Evolutionary conservation across 1,140 invertebrate species (phyloP).

Genomic region (Papilio aristodemus): DNA sequence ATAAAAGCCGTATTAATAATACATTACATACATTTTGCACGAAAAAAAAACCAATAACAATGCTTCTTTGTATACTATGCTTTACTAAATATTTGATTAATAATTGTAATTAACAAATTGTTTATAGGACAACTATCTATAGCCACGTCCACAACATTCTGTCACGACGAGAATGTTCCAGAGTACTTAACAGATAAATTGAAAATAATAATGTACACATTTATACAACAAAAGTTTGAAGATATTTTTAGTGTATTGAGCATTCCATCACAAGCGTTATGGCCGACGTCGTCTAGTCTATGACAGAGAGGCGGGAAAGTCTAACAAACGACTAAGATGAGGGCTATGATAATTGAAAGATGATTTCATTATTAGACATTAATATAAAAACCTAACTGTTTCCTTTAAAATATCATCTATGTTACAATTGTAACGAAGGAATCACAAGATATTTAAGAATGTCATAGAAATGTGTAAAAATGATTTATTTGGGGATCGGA

Average conservation of each 20-base stretch:
- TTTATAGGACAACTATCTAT: not conserved
- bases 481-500: no score
- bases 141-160: not conserved
- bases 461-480: no score
- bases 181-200: not conserved
- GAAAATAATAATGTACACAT: not conserved
- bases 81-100: no score
- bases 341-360: not conserved
- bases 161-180: not conserved
- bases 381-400: not conserved
- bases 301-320: constrained; percentile 10
- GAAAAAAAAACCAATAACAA: no score
- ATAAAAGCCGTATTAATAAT: no score
- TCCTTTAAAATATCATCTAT: not conserved
- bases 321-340: not conserved
- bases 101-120: not conserved
- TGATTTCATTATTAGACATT: not conserved
- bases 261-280: not conserved
- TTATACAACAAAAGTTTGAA: not conserved
- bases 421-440: no score
- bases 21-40: no score
- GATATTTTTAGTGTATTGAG: constrained; percentile 9
- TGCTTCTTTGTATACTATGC: no score
- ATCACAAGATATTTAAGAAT: no score
- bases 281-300: constrained; percentile 1